phyloP scores from a whole-genome alignment of 2,888 invertebrate species.

The Aethes cnicana region DNA sequence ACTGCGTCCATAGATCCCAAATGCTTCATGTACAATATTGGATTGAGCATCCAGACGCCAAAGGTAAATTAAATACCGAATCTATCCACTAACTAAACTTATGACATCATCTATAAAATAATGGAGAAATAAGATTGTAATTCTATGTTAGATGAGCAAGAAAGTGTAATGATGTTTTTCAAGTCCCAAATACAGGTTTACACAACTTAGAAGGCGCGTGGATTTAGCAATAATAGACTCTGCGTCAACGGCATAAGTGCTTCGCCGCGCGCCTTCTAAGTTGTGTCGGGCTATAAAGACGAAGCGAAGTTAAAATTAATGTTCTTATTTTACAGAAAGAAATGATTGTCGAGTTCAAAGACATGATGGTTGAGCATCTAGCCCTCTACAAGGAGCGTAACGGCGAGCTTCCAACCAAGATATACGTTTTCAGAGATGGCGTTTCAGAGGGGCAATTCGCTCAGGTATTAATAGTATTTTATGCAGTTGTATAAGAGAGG shows the following conservation, averaged over 20 bases:
- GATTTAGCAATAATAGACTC: too few species aligned
- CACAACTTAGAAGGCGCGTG: too few species aligned
- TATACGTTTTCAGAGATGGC: slow-evolving; percentile 92
- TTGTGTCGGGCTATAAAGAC: too few species aligned
- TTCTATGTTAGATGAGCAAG: too few species aligned
- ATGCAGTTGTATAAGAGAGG: too few species aligned
- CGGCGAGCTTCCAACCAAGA: slow-evolving; percentile 78
- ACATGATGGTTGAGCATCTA: slow-evolving; percentile 86
- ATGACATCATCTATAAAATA: not conserved
- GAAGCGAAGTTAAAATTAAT: not conserved
- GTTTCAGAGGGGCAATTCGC: slow-evolving; percentile 93
- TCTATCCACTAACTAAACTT: too few species aligned
- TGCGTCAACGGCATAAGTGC: too few species aligned
- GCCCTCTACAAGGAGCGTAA: slow-evolving; percentile 77
- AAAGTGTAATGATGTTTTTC: too few species aligned
- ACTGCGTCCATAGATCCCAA: slow-evolving; percentile 87
- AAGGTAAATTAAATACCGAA: slow-evolving; percentile 56
- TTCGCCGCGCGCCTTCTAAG: too few species aligned
- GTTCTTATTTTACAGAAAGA: slow-evolving; percentile 76
- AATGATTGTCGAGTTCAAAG: slow-evolving; percentile 87
- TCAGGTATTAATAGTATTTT: too few species aligned
- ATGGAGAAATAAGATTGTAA: too few species aligned
- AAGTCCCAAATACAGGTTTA: too few species aligned
- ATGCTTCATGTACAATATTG: slow-evolving; percentile 88
- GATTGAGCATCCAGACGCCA: slow-evolving; percentile 89